Evolutionary conservation across 2,888 invertebrate species (phyloP).

Genomic region (Entomobrya multifasciata): DNA sequence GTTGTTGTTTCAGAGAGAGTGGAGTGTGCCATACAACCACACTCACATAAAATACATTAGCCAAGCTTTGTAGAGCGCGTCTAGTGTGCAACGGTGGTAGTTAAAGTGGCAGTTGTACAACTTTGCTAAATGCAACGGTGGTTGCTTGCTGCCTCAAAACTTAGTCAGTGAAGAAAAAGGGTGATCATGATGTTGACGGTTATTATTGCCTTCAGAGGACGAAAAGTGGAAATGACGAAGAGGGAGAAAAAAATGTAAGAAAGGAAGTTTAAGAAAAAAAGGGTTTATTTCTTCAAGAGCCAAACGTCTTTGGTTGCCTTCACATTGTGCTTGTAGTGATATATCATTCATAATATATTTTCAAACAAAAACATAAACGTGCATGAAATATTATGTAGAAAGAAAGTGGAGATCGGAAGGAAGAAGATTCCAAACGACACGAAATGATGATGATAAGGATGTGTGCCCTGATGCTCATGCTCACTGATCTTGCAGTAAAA

Average conservation of each 20-base stretch:
- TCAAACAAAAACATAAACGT: conserved; percentile 42
- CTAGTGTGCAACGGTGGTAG: too few relatives aligned
- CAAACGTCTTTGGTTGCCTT: too few relatives aligned
- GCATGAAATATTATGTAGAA: too few relatives aligned
- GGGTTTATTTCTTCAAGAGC: neutral
- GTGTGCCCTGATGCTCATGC: too few relatives aligned
- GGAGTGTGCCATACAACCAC: conserved; percentile 56
- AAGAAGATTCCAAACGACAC: too few relatives aligned
- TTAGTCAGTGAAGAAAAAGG: neutral
- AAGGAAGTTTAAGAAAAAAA: neutral
- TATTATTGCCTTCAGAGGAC: conserved; percentile 2
- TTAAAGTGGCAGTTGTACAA: too few relatives aligned
- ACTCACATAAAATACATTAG: conserved; percentile 2
- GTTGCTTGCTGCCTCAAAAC: conserved; percentile 17
- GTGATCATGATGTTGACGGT: conserved; percentile 17
- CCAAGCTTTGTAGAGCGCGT: too few relatives aligned
- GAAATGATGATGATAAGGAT: too few relatives aligned
- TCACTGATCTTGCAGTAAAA: too few relatives aligned
- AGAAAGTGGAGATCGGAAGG: neutral
- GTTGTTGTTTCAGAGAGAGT: conserved; percentile 52
- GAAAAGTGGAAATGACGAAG: too few relatives aligned
- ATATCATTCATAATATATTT: conserved; percentile 1
- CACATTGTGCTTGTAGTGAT: too few relatives aligned
- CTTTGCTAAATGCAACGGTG: neutral
- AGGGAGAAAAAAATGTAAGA: neutral